Conservation (phyloP, 1,140 invertebrate species). For the Zaprionus ornatus region DNA sequence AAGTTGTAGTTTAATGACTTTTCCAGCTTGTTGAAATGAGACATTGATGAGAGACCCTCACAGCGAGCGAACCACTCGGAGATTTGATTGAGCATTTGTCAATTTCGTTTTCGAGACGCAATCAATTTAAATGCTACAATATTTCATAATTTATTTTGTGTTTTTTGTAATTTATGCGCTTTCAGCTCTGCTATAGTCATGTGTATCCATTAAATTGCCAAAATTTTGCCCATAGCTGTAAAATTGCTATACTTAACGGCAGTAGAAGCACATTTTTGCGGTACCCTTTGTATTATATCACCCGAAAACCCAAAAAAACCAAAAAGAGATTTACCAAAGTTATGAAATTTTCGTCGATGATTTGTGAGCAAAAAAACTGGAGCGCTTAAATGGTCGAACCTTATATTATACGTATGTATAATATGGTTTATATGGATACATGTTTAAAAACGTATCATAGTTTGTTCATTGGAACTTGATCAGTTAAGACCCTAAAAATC, state of each 20-base stretch:
- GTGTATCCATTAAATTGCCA: not conserved
- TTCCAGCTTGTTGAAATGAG: constrained; percentile 31
- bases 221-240: constrained; percentile 28
- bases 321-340: constrained; percentile 8
- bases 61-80: constrained; percentile 5
- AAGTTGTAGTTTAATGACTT: constrained; percentile 54
- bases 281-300: constrained; percentile 36
- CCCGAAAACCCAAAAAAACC: constrained; percentile 2
- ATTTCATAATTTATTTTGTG: constrained; percentile 35
- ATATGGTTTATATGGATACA: no score
- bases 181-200: not conserved
- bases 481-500: no score
- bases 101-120: constrained; percentile 39
- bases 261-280: constrained; percentile 27
- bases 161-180: constrained; percentile 32
- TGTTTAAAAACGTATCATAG: not conserved
- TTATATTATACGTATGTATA: not conserved
- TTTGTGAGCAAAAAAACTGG: constrained; percentile 42
- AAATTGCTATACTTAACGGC: constrained; percentile 37
- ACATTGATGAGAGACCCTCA: constrained; percentile 13
- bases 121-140: constrained; percentile 44
- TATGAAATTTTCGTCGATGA: constrained; percentile 48
- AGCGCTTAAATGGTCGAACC: constrained; percentile 30
- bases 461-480: no score
- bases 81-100: constrained; percentile 57